Evolutionary conservation across 2,888 invertebrate genomes (phyloP), one percentile per base, ranked within the genome.

Genomic region (Phorcus lineatus): DNA sequence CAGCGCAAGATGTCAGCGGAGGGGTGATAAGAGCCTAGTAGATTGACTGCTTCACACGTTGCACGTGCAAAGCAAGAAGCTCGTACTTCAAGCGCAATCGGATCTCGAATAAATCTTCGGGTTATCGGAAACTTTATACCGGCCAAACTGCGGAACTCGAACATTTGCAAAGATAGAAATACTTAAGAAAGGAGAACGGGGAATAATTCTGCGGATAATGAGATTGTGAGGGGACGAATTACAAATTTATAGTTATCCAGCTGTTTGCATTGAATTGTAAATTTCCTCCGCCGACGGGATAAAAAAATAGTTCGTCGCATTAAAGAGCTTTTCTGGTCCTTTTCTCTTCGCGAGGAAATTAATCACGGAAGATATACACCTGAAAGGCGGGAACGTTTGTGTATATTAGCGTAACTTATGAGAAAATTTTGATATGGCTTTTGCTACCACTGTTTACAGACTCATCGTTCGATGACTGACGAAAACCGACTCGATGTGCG

Each of bases 231-330:
- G 19, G 78, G 52, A 67, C 24, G 67, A 78, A 78, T 78, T 70
- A 70, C 53, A 67, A 78, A 78, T 78, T 78, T 78, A 78, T 78
- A 52, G 78, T 67, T n/a, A 47, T 53, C 53, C 78, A 78, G 78
- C 78, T 78, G 78, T 54, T 70, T 70, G 40, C 47, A 66, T 62
- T 24, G 78, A 66, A 52, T 47, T 67, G 78, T 78, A 78, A 78
- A 78, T 78, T 70, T 70, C n/a, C 70, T 70, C 70, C 70, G 40
- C 31, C 36, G 36, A 11, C 36, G 19, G 36, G 9, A 36, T 16
- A 19, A 70, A 70, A 70, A 70, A 36, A 70, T 70, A 70, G 70
- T 70, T 19, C 70, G 40, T 31, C 57, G 70, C 40, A 70, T 70
- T 70, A 36, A 70, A 28, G 28, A 62, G 62, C 62, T 24, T 47